These are phyloP conservation scores for Psittacara wagleri DNA, from an alignment of 2,113 vertebrate genomes.

Conservation along the genomic window DNA sequence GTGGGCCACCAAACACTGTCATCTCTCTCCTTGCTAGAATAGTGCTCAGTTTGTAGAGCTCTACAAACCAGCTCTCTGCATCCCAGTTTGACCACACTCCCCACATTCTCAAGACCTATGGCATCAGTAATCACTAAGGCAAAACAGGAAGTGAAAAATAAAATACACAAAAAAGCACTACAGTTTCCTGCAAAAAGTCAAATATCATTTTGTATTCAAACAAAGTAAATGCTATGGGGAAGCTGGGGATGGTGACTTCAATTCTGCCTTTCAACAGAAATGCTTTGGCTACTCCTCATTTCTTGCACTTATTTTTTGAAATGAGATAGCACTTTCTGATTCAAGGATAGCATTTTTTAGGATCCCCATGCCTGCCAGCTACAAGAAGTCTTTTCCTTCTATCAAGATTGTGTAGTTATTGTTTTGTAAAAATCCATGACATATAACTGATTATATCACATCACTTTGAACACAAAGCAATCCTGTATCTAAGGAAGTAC, in stretches of 20 bases:
- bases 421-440: not conserved
- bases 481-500: not conserved
- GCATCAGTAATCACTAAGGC: not conserved
- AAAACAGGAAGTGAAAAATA: not conserved
- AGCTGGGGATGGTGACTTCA: not conserved
- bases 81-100: not conserved
- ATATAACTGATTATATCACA: fast-evolving
- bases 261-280: not conserved
- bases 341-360: not conserved
- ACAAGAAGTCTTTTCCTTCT: not conserved
- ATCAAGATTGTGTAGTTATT: not conserved
- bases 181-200: not conserved
- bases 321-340: not conserved
- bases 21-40: not conserved
- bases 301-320: not conserved
- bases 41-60: not conserved
- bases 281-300: not conserved
- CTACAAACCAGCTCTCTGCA: not conserved
- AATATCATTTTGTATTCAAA: not conserved
- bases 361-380: not conserved
- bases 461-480: not conserved
- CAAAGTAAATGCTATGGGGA: not conserved
- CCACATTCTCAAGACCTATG: not conserved
- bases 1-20: not conserved
- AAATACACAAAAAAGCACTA: not conserved